Percentiles rank a stretch among this genome's conserved stretches.
Evolutionary conservation across 2,113 vertebrate genomes (phyloP).

Genomic region (Smithornis capensis): DNA sequence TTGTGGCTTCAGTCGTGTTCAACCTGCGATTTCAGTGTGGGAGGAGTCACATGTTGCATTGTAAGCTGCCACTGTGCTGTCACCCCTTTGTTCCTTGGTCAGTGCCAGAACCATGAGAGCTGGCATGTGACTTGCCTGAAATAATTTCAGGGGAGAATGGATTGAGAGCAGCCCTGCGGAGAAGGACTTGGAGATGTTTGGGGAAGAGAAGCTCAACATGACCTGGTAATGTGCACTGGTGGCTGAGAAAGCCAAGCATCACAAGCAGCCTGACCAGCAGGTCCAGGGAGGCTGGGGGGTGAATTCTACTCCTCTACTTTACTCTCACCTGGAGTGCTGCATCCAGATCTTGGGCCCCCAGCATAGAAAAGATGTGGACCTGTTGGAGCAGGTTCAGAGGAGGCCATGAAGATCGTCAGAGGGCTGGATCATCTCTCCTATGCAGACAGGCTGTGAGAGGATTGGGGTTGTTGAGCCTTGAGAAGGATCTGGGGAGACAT

Average conservation of each 20-base stretch:
- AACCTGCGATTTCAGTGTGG: not conserved
- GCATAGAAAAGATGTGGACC: not conserved
- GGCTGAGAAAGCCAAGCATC: not conserved
- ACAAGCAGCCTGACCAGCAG: not conserved
- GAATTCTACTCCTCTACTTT: not conserved
- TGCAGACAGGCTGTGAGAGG: not conserved
- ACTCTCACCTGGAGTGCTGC: not conserved
- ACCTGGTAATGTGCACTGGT: not conserved
- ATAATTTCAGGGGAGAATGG: too few species aligned
- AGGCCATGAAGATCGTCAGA: not conserved
- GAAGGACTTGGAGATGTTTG: not conserved
- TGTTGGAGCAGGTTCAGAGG: not conserved
- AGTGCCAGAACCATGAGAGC: not conserved
- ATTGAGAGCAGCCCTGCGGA: not conserved
- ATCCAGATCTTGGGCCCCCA: not conserved
- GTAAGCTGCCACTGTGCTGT: not conserved
- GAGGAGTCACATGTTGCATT: not conserved
- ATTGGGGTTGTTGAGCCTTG: not conserved
- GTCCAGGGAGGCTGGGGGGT: not conserved
- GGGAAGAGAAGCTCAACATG: not conserved
- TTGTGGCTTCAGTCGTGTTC: not conserved
- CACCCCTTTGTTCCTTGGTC: not conserved
- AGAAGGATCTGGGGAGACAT: not conserved
- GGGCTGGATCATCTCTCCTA: not conserved
- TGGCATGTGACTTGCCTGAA: not conserved